phyloP scores from a whole-genome alignment of 2,797 vertebrate species.

The Psittacula derbiana region DNA sequence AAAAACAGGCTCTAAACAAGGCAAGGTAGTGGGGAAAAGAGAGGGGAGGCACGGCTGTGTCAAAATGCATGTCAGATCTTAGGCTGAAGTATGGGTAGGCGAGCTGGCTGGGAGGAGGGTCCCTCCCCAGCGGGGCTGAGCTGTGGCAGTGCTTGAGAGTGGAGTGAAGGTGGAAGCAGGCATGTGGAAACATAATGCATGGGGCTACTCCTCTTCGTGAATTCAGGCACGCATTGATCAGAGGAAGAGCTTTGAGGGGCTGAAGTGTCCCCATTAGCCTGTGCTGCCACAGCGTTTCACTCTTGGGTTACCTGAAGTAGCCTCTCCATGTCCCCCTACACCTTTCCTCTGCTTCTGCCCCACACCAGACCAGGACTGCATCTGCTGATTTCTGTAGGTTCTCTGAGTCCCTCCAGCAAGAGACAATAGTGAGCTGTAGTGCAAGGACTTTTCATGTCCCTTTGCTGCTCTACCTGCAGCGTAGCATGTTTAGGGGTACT shows the following conservation, averaged over 20 bases:
- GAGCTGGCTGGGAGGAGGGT: slow-evolving; percentile 7
- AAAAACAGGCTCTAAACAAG: slow-evolving; percentile 71
- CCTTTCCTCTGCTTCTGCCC: not conserved
- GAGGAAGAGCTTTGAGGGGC: not conserved
- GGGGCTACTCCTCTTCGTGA: not conserved
- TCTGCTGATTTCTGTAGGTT: not conserved
- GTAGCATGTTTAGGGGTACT: not conserved
- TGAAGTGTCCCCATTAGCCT: not conserved
- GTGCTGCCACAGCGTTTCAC: not conserved
- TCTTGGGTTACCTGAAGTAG: not conserved
- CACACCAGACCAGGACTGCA: not conserved
- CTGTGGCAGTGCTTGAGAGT: slow-evolving; percentile 12
- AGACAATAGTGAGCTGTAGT: not conserved
- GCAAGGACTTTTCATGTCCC: not conserved
- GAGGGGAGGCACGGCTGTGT: slow-evolving; percentile 40
- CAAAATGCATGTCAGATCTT: slow-evolving; percentile 62
- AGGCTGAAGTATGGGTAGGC: slow-evolving; percentile 19
- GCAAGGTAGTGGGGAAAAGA: slow-evolving; percentile 53
- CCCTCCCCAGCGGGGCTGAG: slow-evolving; percentile 29
- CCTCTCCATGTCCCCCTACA: not conserved
- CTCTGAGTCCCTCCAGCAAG: not conserved
- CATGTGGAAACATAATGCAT: not conserved
- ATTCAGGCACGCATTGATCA: not conserved
- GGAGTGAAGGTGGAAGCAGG: not conserved
- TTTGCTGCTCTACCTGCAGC: not conserved